A percentile compares a stretch with the other conserved stretches of the same genome.
Evolutionary conservation across 2,113 vertebrate genomes (phyloP).

Genomic region (Ursus arctos): DNA sequence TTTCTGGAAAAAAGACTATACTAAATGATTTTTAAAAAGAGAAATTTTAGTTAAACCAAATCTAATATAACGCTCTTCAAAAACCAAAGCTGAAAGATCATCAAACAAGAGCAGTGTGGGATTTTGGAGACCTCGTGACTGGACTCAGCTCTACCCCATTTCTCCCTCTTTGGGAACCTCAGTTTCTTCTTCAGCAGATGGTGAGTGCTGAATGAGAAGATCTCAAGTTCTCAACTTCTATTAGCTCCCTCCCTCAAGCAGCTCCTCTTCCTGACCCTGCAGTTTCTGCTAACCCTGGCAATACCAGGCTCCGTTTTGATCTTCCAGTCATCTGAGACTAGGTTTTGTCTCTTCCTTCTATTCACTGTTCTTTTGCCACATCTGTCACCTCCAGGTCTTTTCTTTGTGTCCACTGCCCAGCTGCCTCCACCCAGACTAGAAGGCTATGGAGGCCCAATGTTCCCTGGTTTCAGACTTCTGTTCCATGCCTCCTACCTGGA

Average conservation of each 20-base stretch:
- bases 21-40: constrained; percentile 34
- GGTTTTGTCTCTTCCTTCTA: neutral
- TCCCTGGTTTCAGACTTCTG: neutral
- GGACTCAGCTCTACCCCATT: neutral
- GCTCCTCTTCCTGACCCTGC: neutral
- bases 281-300: neutral
- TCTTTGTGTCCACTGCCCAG: neutral
- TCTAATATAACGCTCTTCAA: neutral
- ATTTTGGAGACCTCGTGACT: neutral
- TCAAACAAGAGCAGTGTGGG: neutral
- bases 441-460: neutral
- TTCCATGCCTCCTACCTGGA: neutral
- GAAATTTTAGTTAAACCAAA: neutral
- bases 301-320: neutral
- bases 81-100: constrained; percentile 1
- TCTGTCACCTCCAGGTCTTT: neutral
- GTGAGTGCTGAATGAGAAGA: neutral
- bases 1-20: constrained; percentile 16
- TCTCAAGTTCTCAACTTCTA: neutral
- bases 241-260: neutral
- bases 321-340: neutral
- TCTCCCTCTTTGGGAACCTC: neutral
- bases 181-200: neutral
- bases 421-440: neutral
- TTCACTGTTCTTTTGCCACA: neutral